phyloP scores from a whole-genome alignment of 2,113 vertebrate species.

The Corythornis madagascariensis region DNA sequence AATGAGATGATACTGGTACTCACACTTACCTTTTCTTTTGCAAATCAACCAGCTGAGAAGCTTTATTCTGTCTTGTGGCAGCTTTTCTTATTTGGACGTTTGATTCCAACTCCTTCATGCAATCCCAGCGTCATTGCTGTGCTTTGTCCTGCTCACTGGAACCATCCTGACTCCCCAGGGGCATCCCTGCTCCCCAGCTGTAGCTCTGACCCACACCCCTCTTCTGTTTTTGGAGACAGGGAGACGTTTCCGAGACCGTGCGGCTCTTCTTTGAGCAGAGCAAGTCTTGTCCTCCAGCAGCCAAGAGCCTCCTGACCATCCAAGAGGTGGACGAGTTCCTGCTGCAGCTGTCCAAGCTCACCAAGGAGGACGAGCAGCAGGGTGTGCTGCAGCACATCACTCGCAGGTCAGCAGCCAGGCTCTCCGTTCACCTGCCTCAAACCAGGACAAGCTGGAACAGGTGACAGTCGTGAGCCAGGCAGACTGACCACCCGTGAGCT shows the following conservation, averaged over 20 bases:
- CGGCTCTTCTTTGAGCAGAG: slow-evolving; percentile 95
- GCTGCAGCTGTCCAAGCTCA: slow-evolving; percentile 86
- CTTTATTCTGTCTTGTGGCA: neutral
- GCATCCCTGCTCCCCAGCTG: neutral
- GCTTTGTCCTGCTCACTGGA: neutral
- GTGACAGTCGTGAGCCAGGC: neutral
- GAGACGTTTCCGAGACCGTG: slow-evolving; percentile 95
- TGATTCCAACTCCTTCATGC: neutral
- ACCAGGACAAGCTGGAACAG: neutral
- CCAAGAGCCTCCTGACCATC: slow-evolving; percentile 93
- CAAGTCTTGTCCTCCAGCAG: slow-evolving; percentile 86
- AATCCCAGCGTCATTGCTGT: neutral
- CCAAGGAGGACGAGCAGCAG: slow-evolving; percentile 98
- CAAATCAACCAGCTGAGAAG: neutral
- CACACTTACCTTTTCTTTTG: neutral
- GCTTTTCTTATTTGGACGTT: neutral
- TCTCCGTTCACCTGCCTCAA: neutral
- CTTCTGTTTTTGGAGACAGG: slow-evolving; percentile 74
- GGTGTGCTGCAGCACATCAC: slow-evolving; percentile 86
- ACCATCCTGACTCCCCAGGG: neutral
- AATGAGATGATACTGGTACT: neutral
- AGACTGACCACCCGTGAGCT: neutral
- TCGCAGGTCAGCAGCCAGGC: slow-evolving; percentile 75
- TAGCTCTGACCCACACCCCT: neutral
- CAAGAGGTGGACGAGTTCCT: slow-evolving; percentile 94